phyloP scores from a whole-genome alignment of 2,888 invertebrate species.

The Anaspis maculata region DNA sequence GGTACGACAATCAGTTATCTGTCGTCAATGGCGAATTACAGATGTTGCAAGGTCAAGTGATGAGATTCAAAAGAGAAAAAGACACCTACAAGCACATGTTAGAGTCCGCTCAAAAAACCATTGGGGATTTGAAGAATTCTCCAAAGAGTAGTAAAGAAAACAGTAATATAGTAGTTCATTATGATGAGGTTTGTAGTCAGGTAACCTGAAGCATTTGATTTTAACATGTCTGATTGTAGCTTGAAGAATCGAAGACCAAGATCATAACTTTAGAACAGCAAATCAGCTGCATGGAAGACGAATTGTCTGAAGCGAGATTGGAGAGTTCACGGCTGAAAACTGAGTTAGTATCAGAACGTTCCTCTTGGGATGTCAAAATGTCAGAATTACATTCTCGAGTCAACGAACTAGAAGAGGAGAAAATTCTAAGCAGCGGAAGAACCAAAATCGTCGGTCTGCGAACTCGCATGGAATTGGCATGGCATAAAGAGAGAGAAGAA shows the following conservation, averaged over 20 bases:
- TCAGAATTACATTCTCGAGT: constrained; percentile 83
- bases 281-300: constrained; percentile 79
- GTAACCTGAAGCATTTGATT: neutral
- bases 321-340: constrained; percentile 79
- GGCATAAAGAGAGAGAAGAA: constrained; percentile 91
- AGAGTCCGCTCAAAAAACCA: constrained; percentile 77
- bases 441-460: constrained; percentile 79
- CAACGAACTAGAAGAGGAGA: constrained; percentile 84
- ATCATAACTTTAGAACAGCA: constrained; percentile 73
- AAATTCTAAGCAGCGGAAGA: constrained; percentile 72
- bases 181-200: too few species aligned
- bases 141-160: constrained; percentile 45
- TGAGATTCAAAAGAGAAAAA: constrained; percentile 76
- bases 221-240: constrained; percentile 32
- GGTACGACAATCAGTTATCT: constrained; percentile 78
- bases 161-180: constrained; percentile 59
- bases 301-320: constrained; percentile 74
- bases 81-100: constrained; percentile 87
- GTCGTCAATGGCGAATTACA: constrained; percentile 75
- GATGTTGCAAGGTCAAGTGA: constrained; percentile 69
- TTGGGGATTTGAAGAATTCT: constrained; percentile 64
- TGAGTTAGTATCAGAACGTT: constrained; percentile 82
- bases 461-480: constrained; percentile 82
- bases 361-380: constrained; percentile 75
- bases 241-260: constrained; percentile 64